Percentiles rank a stretch among this genome's conserved stretches.
phyloP scores from a whole-genome alignment of 2,113 vertebrate species.

The Casuarius casuarius region DNA sequence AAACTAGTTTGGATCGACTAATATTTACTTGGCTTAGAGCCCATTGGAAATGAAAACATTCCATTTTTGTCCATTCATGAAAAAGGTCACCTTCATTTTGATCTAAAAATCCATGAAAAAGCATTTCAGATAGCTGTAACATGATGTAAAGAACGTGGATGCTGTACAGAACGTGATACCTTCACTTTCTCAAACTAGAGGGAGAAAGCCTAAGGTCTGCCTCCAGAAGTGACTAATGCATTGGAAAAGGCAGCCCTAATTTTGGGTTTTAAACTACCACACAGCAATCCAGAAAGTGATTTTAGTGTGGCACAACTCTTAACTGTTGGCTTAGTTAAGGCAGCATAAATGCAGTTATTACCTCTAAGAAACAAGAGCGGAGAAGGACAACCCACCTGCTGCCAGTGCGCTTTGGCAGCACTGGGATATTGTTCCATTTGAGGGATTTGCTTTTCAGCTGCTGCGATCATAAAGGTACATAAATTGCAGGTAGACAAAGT shows the following conservation, averaged over 20 bases:
- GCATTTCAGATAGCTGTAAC: not conserved
- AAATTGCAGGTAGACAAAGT: not conserved
- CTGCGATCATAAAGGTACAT: not conserved
- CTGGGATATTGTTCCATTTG: not conserved
- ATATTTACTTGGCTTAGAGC: conserved; percentile 68
- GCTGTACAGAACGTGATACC: not conserved
- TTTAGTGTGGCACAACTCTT: not conserved
- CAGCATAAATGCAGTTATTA: not conserved
- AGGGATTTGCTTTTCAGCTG: not conserved
- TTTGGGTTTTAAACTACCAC: not conserved
- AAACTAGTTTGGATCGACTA: conserved; percentile 65
- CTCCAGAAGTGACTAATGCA: not conserved
- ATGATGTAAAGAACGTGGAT: not conserved
- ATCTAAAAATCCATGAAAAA: conserved; percentile 4
- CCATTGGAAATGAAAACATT: conserved; percentile 72
- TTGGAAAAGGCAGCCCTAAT: not conserved
- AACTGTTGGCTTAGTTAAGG: not conserved
- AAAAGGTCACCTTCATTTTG: conserved; percentile 8
- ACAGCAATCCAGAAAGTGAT: not conserved
- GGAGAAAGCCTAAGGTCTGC: not conserved
- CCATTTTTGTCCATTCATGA: conserved; percentile 49
- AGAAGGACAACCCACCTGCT: not conserved
- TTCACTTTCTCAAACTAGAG: not conserved
- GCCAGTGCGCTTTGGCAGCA: not conserved
- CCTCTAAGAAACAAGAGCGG: not conserved